These are phyloP conservation scores for Cheilosia scutellata DNA, from an alignment of 2,888 invertebrate species.

Conservation along the genomic window DNA sequence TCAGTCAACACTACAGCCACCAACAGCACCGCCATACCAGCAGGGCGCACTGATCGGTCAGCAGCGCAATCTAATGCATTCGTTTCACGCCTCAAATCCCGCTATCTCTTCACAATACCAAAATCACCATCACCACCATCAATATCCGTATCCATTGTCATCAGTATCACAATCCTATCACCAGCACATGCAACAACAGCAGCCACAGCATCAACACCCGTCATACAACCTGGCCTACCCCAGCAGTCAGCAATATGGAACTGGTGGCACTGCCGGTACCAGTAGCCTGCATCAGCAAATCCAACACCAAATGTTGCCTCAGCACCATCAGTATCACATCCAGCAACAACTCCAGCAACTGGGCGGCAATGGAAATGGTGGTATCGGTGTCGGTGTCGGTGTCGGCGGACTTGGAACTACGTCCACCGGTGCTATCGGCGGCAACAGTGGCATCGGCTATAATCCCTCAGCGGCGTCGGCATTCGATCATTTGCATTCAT, in stretches of 20 bases:
- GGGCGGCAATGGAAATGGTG: conserved; percentile 80
- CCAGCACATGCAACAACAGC: conserved; percentile 78
- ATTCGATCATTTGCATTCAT: conserved; percentile 79
- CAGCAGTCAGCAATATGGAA: conserved; percentile 75
- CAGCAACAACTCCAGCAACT: conserved; percentile 83
- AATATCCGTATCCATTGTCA: conserved; percentile 74
- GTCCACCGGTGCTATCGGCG: conserved; percentile 80
- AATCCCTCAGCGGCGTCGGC: conserved; percentile 63
- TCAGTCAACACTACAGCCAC: conserved; percentile 81
- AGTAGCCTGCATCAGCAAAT: conserved; percentile 66
- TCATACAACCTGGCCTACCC: conserved; percentile 48
- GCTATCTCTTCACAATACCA: conserved; percentile 82
- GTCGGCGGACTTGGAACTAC: conserved; percentile 75
- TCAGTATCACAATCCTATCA: conserved; percentile 75
- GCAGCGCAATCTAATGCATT: conserved; percentile 82
- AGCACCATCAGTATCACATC: conserved; percentile 83
- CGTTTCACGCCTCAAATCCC: conserved; percentile 83
- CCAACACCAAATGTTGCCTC: conserved; percentile 80
- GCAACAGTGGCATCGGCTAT: conserved; percentile 59
- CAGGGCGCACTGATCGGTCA: conserved; percentile 77
- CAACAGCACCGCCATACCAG: conserved; percentile 80
- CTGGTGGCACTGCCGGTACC: conserved; percentile 76
- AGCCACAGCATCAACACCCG: conserved; percentile 76
- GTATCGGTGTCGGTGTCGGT: conserved; percentile 11
- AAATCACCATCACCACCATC: conserved; percentile 64